These are phyloP conservation scores for Uloborus diversus DNA, from an alignment of 1,140 invertebrate genomes.

Conservation along the genomic window DNA sequence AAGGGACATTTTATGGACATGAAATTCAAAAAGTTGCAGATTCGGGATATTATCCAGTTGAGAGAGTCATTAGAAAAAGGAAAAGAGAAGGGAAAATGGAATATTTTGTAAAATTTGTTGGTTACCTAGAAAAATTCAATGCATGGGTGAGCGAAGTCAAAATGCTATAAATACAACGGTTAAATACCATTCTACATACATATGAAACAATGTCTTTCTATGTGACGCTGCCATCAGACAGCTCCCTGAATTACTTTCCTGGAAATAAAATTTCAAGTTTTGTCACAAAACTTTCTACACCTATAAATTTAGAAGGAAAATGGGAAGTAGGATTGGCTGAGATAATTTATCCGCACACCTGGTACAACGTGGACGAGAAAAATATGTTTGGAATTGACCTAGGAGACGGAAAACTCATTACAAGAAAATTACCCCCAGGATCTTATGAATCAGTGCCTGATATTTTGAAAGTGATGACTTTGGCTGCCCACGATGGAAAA, in stretches of 20 bases:
- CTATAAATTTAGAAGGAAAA: neutral
- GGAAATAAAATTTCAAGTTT: neutral
- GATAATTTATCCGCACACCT: neutral
- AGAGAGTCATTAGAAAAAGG: neutral
- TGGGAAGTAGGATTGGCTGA: neutral
- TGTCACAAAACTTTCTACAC: neutral
- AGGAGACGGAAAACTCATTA: neutral
- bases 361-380: neutral
- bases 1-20: constrained; percentile 45
- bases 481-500: neutral
- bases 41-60: neutral
- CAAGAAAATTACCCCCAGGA: neutral
- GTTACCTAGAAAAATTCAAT: neutral
- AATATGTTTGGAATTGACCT: neutral
- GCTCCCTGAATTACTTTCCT: neutral
- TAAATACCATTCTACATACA: too few relatives aligned
- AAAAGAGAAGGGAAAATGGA: neutral
- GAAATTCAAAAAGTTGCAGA: constrained; percentile 21
- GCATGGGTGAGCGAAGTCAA: neutral
- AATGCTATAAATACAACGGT: neutral
- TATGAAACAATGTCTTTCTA: neutral
- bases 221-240: too few relatives aligned
- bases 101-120: constrained; percentile 27
- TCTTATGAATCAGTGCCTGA: neutral
- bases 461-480: neutral